Base-by-base conservation (phyloP, 2,888 invertebrate species). In the Taphrorychus bicolor region DNA sequence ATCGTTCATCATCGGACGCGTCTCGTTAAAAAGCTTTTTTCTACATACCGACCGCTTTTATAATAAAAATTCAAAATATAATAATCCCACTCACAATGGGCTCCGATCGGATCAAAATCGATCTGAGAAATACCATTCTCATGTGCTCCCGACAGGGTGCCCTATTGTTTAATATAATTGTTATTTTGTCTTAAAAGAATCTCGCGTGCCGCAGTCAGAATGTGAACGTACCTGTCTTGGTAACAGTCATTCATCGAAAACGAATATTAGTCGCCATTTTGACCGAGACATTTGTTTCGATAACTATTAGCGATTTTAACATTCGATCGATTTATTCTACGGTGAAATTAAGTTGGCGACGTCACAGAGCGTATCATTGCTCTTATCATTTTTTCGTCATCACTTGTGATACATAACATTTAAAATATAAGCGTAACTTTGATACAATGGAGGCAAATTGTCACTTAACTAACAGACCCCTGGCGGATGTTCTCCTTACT, bases 91-190 rank as follows among this genome's bases (percentile, higher is more conserved):
- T 67, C 42, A 70, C 70, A 70, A 68, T 67, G 70, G 67, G 51
- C 53, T 51, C 49, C 60, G 60, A 70, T 75, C 74, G 74, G 73
- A 69, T 75, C 74, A 72, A 76, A 78, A 77, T 73, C 57, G 71
- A 73, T 68, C 76, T 71, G 76, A 76, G 76, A 58, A 67, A 70
- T 70, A 70, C 64, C 64, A 64, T 59, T 59, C 70, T 70, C 64
- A 69, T 69, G 70, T 70, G 67, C 67, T 74, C 80, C 72, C 81
- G 76, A 77, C 80, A 75, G 78, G 80, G 80, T 73, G 76, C 76
- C 77, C 80, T 80, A 82, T 82, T 82, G 82, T 82, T 81, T 82
- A 81, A 81, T 81, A 81, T 81, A 82, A 82, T 81, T 81, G 81
- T 81, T 80, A 80, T 80, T 79, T 70, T 70, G 70, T 70, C 68